These are phyloP conservation scores for Synaphobranchus kaupii DNA, from an alignment of 2,797 vertebrate species.

Conservation along the genomic window DNA sequence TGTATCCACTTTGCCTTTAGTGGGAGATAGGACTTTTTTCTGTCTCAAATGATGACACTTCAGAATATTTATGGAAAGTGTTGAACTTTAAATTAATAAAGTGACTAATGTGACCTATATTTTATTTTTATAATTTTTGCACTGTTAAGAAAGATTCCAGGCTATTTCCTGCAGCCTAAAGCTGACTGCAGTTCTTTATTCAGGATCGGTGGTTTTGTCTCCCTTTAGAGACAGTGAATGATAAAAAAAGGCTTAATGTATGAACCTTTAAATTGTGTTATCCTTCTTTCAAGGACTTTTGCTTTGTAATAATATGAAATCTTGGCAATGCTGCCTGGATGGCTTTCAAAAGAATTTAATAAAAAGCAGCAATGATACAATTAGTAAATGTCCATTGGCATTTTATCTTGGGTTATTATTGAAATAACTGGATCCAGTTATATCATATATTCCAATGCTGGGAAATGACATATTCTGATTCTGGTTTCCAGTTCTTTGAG, in stretches of 20 bases:
- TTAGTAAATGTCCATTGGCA: slow-evolving; percentile 79
- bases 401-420: slow-evolving; percentile 74
- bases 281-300: slow-evolving; percentile 72
- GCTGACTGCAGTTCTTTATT: neutral
- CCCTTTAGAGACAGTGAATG: slow-evolving; percentile 57
- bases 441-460: slow-evolving; percentile 62
- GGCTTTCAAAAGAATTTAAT: slow-evolving; percentile 80
- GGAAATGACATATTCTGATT: slow-evolving; percentile 56
- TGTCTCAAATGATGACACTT: neutral
- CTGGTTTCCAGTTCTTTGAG: slow-evolving; percentile 42
- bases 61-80: neutral
- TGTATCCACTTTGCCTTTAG: neutral
- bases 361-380: slow-evolving; percentile 77
- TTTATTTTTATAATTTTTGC: neutral
- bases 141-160: slow-evolving; percentile 5
- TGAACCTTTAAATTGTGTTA: slow-evolving; percentile 74
- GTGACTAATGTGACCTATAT: neutral
- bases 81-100: slow-evolving; percentile 13
- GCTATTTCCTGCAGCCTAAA: neutral
- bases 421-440: slow-evolving; percentile 69
- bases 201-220: slow-evolving; percentile 54
- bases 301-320: slow-evolving; percentile 73
- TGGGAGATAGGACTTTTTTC: neutral
- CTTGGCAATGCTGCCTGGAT: slow-evolving; percentile 71
- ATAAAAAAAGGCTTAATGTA: slow-evolving; percentile 60